Evolutionary conservation across 2,888 invertebrate species (phyloP), one percentile per base, ranked within the genome.

Genomic region (Cabera pusaria): DNA sequence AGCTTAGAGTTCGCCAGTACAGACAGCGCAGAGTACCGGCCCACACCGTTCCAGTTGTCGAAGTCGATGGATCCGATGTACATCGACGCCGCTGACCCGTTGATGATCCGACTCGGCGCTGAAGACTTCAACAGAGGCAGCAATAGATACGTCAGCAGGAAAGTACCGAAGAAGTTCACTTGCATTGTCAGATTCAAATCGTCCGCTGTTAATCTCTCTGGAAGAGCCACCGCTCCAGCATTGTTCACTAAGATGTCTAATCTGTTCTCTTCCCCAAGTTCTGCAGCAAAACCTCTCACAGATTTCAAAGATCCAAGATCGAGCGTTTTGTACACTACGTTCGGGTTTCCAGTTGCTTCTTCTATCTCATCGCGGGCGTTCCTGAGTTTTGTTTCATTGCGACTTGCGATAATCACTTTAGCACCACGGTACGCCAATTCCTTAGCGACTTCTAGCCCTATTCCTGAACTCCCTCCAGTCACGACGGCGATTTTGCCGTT

Each of bases 91-190:
- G 92, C 92, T 0, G 93, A 87, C n/a, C 93, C 87, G 57, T 91
- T 93, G 5, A 94, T 75, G 12, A 94, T 90, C 45, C 93, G 82
- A 44, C 93, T 91, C 1, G 91, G 91, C 0, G 87, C 75, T 1
- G 91, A 90, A 1, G 62, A 52, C 67, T 90, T 91, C 7, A 93
- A 58, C 52, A 84, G 49, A 41, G 86, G 86, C 48, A 86, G 65
- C 38, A 95, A 78, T 41, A 95, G 81, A 68, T 92, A 93, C 0
- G 94, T 94, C 18, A 95, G 83, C 20, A 95, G 76, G 64, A 95
- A 95, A 0, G 92, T 91, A 4, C 93, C 94, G 58, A 94, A 92
- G 64, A 93, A 92, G 65, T 95, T 95, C 27, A 92, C 90, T 62
- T 93, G 93, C 90, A 93, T 92, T 1, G 91, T 91, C 1, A 89